A percentile compares a stretch with the other conserved stretches of the same genome.
phyloP scores from a whole-genome alignment of 2,797 vertebrate species.

The Gymnothorax reevesii region DNA sequence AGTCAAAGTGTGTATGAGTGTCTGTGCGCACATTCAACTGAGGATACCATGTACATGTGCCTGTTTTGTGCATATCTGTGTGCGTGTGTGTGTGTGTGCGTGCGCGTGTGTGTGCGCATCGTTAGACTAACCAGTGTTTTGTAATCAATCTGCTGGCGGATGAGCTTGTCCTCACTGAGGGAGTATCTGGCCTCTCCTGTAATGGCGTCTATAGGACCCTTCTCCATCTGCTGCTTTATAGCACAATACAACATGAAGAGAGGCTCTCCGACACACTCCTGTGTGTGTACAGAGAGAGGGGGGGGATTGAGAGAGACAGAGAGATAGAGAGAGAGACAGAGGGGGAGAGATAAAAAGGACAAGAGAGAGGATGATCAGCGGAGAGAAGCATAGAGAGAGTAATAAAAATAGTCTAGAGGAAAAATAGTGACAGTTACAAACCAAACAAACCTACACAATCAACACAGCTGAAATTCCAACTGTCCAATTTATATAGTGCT shows the following conservation, averaged over 20 bases:
- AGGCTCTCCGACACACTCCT: slow-evolving; percentile 92
- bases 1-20: background rate
- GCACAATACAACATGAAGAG: slow-evolving; percentile 96
- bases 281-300: slow-evolving; percentile 41
- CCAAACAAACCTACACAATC: background rate
- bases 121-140: slow-evolving; percentile 87
- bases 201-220: slow-evolving; percentile 95
- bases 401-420: background rate
- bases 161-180: slow-evolving; percentile 96
- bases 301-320: background rate
- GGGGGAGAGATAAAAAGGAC: background rate
- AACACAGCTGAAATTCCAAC: background rate
- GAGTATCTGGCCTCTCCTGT: slow-evolving; percentile 97
- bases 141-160: slow-evolving; percentile 97
- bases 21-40: too few relatives aligned
- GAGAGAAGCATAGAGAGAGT: slow-evolving; percentile 20
- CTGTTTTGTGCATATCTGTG: background rate
- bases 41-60: too few relatives aligned
- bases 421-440: background rate
- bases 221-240: slow-evolving; percentile 98
- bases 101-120: background rate
- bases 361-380: background rate
- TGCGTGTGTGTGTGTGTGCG: background rate
- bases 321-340: slow-evolving; percentile 35
- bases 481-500: background rate